Conservation (phyloP, 1,140 invertebrate genomes). For the Diplogasteroides magnus region DNA sequence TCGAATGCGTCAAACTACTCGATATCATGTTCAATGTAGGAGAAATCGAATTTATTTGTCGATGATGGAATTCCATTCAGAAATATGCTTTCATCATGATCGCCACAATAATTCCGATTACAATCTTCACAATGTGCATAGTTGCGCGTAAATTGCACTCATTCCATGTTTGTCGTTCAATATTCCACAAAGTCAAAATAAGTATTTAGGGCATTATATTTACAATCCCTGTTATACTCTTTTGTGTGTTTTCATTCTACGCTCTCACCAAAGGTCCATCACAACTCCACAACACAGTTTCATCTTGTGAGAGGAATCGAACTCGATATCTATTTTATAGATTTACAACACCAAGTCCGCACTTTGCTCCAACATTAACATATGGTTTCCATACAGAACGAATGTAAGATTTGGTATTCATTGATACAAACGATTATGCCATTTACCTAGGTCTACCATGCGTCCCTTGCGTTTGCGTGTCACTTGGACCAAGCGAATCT, state of each 20-base stretch:
- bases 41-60: too few relatives aligned
- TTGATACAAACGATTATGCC: background rate
- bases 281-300: conserved; percentile 23
- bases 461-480: conserved; percentile 21
- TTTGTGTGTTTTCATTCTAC: conserved; percentile 30
- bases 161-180: too few relatives aligned
- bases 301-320: too few relatives aligned
- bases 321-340: conserved; percentile 2
- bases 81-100: conserved; percentile 38
- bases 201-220: background rate
- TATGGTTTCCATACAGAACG: conserved; percentile 23
- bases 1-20: background rate
- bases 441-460: conserved; percentile 18
- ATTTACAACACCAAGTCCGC: conserved; percentile 9
- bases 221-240: conserved; percentile 14
- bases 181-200: background rate
- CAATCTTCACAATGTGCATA: conserved; percentile 23
- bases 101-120: conserved; percentile 32
- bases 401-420: conserved; percentile 7
- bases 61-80: conserved; percentile 9
- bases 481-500: conserved; percentile 35
- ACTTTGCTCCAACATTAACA: conserved; percentile 23
- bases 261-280: conserved; percentile 33
- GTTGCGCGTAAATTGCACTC: too few relatives aligned
- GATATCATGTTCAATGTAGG: background rate